Evolutionary conservation across 2,113 vertebrate species (phyloP).

Genomic region (Parotia lawesii): DNA sequence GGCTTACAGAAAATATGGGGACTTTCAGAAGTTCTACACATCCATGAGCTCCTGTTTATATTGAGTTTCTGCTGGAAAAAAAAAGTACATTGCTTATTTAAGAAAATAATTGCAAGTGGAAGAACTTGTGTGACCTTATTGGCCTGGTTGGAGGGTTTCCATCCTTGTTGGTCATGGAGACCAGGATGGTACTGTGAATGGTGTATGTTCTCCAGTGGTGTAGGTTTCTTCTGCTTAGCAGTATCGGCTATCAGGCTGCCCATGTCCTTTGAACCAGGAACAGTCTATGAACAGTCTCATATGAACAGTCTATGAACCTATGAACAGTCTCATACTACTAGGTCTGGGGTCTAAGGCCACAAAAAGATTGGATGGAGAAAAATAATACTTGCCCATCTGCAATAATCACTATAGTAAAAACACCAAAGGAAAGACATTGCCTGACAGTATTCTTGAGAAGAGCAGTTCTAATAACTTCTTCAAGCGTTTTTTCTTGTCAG

Average conservation of each 20-base stretch:
- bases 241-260: background rate
- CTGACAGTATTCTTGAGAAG: background rate
- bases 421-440: background rate
- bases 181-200: background rate
- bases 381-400: background rate
- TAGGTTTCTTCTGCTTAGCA: background rate
- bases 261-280: background rate
- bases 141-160: background rate
- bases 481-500: background rate
- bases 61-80: background rate
- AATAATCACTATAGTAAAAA: background rate
- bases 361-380: rapidly evolving
- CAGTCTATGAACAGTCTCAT: no score
- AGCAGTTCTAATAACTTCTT: background rate
- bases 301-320: no score
- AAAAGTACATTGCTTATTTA: background rate
- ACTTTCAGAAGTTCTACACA: background rate
- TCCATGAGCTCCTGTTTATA: background rate
- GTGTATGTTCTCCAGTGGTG: background rate
- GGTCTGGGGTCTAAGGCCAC: background rate
- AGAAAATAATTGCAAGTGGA: background rate
- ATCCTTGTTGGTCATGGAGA: background rate
- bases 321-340: background rate
- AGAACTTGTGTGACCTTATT: background rate
- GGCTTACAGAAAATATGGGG: background rate